Percentiles rank a stretch among this genome's conserved stretches.
Conservation (phyloP, 1,140 invertebrate species). For the Octopus sinensis region DNA sequence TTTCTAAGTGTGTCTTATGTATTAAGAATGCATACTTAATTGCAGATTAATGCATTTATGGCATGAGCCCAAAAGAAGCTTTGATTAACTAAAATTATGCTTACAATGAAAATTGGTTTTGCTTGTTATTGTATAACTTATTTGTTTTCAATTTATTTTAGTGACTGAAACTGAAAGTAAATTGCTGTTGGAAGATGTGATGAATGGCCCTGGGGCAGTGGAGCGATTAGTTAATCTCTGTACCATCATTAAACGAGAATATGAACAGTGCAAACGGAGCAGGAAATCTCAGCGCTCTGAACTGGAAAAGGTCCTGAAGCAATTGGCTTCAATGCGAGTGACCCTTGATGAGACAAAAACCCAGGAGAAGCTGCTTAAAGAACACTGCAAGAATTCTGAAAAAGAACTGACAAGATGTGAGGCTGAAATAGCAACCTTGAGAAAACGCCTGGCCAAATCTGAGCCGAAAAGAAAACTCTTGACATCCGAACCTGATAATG, state of each 20-base stretch:
- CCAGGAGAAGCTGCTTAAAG: not conserved
- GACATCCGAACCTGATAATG: too few species aligned
- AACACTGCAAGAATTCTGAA: not conserved
- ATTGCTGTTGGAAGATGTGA: not conserved
- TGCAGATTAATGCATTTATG: too few species aligned
- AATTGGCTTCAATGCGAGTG: not conserved
- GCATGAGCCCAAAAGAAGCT: too few species aligned
- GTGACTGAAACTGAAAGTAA: not conserved
- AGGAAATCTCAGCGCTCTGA: not conserved
- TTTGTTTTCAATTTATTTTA: slow-evolving; percentile 1
- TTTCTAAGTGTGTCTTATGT: too few species aligned
- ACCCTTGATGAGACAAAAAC: not conserved
- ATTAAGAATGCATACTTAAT: too few species aligned
- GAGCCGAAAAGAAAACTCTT: too few species aligned
- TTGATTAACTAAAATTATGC: too few species aligned
- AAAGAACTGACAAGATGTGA: too few species aligned
- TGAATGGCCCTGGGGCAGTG: not conserved
- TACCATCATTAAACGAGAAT: slow-evolving; percentile 5
- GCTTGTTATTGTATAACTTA: not conserved
- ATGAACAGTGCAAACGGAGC: not conserved
- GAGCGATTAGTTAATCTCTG: not conserved
- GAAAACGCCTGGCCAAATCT: too few species aligned
- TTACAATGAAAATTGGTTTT: too few species aligned
- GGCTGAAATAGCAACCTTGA: too few species aligned
- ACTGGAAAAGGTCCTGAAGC: not conserved